A percentile compares a stretch with the other conserved stretches of the same genome.
phyloP scores from a whole-genome alignment of 2,888 invertebrate species.

The Hoplodrina blanda region DNA sequence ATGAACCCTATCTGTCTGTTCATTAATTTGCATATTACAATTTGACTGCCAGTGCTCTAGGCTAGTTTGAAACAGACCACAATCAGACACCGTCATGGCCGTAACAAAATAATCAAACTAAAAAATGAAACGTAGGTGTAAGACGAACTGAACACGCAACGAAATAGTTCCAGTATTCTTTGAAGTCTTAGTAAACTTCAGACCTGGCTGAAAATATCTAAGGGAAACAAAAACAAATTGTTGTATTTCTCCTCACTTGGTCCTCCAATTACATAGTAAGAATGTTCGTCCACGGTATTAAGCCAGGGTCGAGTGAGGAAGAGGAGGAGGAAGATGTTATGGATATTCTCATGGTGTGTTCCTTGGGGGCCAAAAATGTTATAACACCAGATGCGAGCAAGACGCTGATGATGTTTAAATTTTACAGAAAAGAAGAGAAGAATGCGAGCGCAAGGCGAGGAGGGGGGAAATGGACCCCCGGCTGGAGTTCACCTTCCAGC shows the following conservation, averaged over 20 bases:
- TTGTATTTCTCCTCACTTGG: neutral
- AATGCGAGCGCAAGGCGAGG: slow-evolving; percentile 97
- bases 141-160: slow-evolving; percentile 36
- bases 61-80: slow-evolving; percentile 72
- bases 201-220: slow-evolving; percentile 9
- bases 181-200: slow-evolving; percentile 15
- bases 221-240: neutral
- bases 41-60: slow-evolving; percentile 72
- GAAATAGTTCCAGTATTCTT: slow-evolving; percentile 32
- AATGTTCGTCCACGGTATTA: slow-evolving; percentile 91
- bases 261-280: slow-evolving; percentile 32
- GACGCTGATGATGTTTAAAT: slow-evolving; percentile 20
- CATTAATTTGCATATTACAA: slow-evolving; percentile 87
- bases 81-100: slow-evolving; percentile 62
- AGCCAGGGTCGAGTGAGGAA: slow-evolving; percentile 90
- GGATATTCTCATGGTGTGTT: slow-evolving; percentile 86
- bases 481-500: slow-evolving; percentile 97
- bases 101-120: slow-evolving; percentile 39
- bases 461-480: slow-evolving; percentile 98
- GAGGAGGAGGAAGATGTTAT: slow-evolving; percentile 91
- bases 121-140: slow-evolving; percentile 37
- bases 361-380: neutral
- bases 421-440: slow-evolving; percentile 93
- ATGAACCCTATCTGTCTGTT: slow-evolving; percentile 83
- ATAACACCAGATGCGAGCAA: neutral